phyloP scores from a whole-genome alignment of 1,140 invertebrate species.

The Scaptomyza graminum region DNA sequence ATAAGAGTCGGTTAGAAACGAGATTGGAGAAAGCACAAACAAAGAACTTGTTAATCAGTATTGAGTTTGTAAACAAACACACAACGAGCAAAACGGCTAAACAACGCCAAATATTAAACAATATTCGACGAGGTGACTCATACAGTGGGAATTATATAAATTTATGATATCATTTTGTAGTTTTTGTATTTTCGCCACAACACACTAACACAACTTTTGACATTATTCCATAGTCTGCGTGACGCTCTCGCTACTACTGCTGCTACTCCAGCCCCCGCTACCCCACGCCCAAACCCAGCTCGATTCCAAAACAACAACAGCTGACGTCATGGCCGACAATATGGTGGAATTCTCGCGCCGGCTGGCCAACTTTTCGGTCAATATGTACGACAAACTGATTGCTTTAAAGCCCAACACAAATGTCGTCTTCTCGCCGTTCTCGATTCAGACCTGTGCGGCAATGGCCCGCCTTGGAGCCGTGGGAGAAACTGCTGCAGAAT shows the following conservation, averaged over 20 bases:
- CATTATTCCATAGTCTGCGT: slow-evolving; percentile 47
- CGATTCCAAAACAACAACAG: not conserved
- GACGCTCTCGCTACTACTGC: slow-evolving; percentile 38
- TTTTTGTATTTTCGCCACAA: slow-evolving; percentile 6
- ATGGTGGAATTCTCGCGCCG: slow-evolving; percentile 53
- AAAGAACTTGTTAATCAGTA: slow-evolving; percentile 10
- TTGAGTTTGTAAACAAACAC: slow-evolving; percentile 25
- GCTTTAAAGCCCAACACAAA: slow-evolving; percentile 80
- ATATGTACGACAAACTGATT: slow-evolving; percentile 52
- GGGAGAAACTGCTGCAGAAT: slow-evolving; percentile 85
- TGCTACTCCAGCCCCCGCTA: slow-evolving; percentile 28
- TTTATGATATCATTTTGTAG: slow-evolving; percentile 48
- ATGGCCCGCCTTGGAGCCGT: slow-evolving; percentile 85
- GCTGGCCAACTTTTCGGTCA: slow-evolving; percentile 57
- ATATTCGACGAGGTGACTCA: slow-evolving; percentile 67
- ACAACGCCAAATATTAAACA: slow-evolving; percentile 27
- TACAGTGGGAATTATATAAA: slow-evolving; percentile 65
- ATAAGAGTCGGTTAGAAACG: not conserved
- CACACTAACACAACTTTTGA: not conserved
- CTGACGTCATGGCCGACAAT: slow-evolving; percentile 38
- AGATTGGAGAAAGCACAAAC: slow-evolving; percentile 40
- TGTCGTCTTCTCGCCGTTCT: slow-evolving; percentile 86
- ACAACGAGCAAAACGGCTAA: slow-evolving; percentile 56
- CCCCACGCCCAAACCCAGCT: slow-evolving; percentile 6
- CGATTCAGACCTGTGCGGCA: slow-evolving; percentile 85